Conservation (phyloP, 1,140 invertebrate genomes). For the Hyposmocoma kahamanoa region DNA sequence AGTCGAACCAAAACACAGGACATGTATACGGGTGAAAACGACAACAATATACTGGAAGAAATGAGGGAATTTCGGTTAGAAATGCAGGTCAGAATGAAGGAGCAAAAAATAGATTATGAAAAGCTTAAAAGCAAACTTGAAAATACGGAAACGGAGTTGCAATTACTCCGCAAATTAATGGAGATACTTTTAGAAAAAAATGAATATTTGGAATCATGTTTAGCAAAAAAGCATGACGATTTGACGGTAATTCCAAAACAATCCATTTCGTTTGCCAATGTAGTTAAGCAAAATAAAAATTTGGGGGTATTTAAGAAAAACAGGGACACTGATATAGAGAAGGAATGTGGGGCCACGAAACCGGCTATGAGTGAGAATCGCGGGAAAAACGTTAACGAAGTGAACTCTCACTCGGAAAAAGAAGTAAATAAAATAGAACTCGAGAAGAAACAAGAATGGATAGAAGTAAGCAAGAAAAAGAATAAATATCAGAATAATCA, state of each 20-base stretch:
- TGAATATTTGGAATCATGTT: background rate
- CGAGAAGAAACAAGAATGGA: background rate
- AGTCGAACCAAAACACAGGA: background rate
- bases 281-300: background rate
- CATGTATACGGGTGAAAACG: background rate
- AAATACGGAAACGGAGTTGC: background rate
- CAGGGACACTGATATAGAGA: background rate
- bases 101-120: background rate
- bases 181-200: background rate
- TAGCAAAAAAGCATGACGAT: background rate
- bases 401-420: background rate
- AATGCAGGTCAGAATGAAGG: background rate
- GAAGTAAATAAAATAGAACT: background rate
- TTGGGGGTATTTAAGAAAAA: background rate
- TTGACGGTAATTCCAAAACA: background rate
- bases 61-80: slow-evolving; percentile 6
- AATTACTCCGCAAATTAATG: background rate
- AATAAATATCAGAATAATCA: background rate
- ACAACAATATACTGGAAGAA: slow-evolving; percentile 4
- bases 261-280: background rate
- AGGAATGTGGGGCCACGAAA: slow-evolving; percentile 7
- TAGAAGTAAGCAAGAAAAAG: background rate
- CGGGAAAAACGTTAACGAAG: background rate
- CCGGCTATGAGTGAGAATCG: background rate
- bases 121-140: background rate